phyloP scores from a whole-genome alignment of 1,140 invertebrate genomes.

The Anastrepha obliqua region DNA sequence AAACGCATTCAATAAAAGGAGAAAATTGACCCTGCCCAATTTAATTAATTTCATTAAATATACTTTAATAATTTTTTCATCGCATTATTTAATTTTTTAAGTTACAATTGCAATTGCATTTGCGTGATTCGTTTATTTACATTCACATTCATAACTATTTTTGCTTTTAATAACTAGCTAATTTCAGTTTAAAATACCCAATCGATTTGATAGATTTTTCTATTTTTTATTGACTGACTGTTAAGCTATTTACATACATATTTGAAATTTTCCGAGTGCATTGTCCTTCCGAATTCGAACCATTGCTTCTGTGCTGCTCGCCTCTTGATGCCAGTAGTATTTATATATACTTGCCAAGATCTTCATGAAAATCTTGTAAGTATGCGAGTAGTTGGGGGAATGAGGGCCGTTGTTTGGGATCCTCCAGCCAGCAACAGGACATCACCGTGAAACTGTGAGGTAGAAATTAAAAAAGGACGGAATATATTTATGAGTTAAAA shows the following conservation, averaged over 20 bases:
- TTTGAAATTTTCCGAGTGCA: neutral
- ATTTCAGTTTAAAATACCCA: conserved; percentile 6
- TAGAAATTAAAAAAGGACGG: conserved; percentile 16
- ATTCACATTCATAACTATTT: conserved; percentile 23
- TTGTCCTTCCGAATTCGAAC: neutral
- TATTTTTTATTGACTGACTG: neutral
- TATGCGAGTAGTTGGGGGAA: conserved; percentile 89
- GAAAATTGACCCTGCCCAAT: neutral
- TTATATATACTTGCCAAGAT: conserved; percentile 86
- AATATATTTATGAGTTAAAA: neutral
- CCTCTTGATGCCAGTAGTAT: neutral
- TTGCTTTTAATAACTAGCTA: conserved; percentile 5
- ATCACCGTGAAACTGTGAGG: conserved; percentile 88
- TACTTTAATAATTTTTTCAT: conserved; percentile 3
- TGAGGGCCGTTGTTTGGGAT: conserved; percentile 86
- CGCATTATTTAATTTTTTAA: neutral
- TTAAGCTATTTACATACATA: conserved; percentile 6
- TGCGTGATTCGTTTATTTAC: conserved; percentile 1
- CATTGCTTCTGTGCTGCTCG: neutral
- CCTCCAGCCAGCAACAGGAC: conserved; percentile 92
- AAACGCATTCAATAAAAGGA: neutral
- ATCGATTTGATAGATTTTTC: conserved; percentile 35
- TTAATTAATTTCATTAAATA: conserved; percentile 50
- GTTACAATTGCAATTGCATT: neutral
- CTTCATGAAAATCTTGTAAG: conserved; percentile 91